Evolutionary conservation across 2,888 invertebrate species (phyloP), one percentile per base, ranked within the genome.

Genomic region (Cantharis rustica): DNA sequence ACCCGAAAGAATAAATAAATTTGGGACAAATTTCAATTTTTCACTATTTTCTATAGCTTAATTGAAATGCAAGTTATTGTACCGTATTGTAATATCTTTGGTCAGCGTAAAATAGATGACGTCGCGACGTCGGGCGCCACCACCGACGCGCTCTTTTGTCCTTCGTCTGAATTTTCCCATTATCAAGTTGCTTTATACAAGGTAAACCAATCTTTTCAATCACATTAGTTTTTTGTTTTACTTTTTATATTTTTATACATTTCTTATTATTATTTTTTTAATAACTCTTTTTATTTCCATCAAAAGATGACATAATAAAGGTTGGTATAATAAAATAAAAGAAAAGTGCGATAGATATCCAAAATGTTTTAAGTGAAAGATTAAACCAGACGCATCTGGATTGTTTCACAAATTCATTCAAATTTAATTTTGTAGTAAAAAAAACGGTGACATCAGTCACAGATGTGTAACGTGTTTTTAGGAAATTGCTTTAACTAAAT

Each of bases 91-190:
- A 82, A 83, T 83, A 81, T 82, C 82, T 81, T 79, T 81, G 84
- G 82, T 82, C 82, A 83, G 82, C 81, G 81, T 81, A 83, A 83
- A 84, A 84, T 79, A 81, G 82, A 84, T 84, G 83, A 83, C 82
- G 84, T 81, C 83, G 83, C 81, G 84, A 84, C 84, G 84, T 75
- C 81, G 79, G 83, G 82, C 83, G 84, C 84, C 83, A 79, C 80
- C 69, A 79, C 76, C 75, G 77, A 71, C 75, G 77, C 75, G 77
- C 76, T 81, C 77, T 79, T 77, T 81, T 78, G 78, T 80, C 76
- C 78, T 71, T 78, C 71, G 23, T 71, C 61, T 75, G 75, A 77
- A 75, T 75, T 75, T 76, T 47, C 73, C 20, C 66, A 62, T 26
- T 70, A 66, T 66, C 75, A 71, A 71, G 72, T 47, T 71, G 66